Evolutionary conservation across 2,888 invertebrate genomes (phyloP).

Genomic region (Nowickia ferox): DNA sequence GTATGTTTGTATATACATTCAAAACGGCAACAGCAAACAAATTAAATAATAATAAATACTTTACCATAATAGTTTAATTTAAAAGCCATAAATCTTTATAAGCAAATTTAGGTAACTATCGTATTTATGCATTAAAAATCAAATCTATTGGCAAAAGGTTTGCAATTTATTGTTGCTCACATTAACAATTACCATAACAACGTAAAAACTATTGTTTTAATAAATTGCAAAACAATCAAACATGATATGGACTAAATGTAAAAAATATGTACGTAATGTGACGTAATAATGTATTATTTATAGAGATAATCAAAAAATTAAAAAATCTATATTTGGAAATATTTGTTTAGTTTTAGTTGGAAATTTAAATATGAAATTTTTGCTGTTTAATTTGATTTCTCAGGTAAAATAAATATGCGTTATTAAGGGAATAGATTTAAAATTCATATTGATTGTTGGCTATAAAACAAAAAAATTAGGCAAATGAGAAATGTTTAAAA

Average conservation of each 20-base stretch:
- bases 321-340: no score
- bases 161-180: constrained; percentile 15
- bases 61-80: constrained; percentile 63
- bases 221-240: constrained; percentile 60
- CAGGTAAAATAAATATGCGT: background rate
- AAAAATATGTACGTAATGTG: background rate
- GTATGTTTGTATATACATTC: no score
- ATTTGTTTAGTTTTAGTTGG: no score
- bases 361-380: no score
- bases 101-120: constrained; percentile 10
- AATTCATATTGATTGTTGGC: constrained; percentile 5
- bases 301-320: background rate
- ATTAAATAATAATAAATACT: constrained; percentile 63
- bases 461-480: constrained; percentile 34
- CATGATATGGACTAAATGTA: constrained; percentile 24
- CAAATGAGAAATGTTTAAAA: no score
- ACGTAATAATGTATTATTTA: background rate
- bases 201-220: constrained; percentile 54
- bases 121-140: constrained; percentile 30
- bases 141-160: constrained; percentile 37
- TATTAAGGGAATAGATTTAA: background rate
- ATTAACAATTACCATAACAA: background rate
- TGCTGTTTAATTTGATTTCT: background rate
- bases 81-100: constrained; percentile 65
- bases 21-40: constrained; percentile 15